Conservation (phyloP, 2,797 vertebrate species). For the Hafferia zeledoni region DNA sequence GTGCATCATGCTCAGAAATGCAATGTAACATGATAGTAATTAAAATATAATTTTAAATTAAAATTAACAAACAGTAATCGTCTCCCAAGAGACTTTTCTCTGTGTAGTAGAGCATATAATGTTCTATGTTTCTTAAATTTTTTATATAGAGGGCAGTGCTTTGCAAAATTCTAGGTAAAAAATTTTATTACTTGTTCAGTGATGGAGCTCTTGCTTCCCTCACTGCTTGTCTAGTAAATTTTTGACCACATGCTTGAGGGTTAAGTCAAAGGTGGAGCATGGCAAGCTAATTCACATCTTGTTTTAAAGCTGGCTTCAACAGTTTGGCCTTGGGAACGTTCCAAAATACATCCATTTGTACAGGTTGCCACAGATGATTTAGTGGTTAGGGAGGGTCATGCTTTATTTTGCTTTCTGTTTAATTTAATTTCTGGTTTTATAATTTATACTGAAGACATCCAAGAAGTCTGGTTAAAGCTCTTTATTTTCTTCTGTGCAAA, state of each 20-base stretch:
- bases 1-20: not conserved
- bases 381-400: not conserved
- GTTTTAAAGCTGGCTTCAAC: not conserved
- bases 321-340: not conserved
- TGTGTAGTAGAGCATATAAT: not conserved
- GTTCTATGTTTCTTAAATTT: not conserved
- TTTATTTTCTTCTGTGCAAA: constrained; percentile 19
- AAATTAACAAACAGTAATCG: not conserved
- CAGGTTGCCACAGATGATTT: constrained; percentile 18
- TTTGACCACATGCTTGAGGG: not conserved
- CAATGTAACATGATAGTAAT: rapidly evolving
- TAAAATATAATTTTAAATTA: not conserved
- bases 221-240: not conserved
- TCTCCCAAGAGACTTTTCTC: not conserved
- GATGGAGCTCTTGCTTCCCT: not conserved
- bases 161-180: not conserved
- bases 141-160: not conserved
- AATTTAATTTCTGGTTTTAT: constrained; percentile 42
- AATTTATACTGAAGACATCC: constrained; percentile 24
- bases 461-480: not conserved
- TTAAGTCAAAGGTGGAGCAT: not conserved
- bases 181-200: not conserved
- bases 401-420: constrained; percentile 35
- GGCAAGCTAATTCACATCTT: not conserved
- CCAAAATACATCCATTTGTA: constrained; percentile 17